These are phyloP conservation scores for Arrhopalites spinosus DNA, from an alignment of 2,888 invertebrate genomes.

Conservation along the genomic window DNA sequence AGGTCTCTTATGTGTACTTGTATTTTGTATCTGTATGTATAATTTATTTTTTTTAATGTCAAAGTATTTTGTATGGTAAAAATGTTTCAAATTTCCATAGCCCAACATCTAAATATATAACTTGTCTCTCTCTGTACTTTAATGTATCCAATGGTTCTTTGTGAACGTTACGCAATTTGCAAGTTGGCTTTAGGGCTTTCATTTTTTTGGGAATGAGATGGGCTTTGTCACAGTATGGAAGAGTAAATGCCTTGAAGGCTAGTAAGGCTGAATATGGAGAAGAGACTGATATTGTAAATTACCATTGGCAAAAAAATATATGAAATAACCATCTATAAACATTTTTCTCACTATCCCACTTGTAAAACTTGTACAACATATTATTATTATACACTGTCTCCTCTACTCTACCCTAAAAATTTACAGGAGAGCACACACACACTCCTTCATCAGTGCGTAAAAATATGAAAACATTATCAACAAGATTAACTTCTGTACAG, in stretches of 20 bases:
- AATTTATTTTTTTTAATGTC: conserved; percentile 6
- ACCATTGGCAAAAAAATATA: conserved; percentile 13
- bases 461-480: neutral
- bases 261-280: neutral
- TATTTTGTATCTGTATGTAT: no score
- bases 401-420: neutral
- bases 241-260: conserved; percentile 1
- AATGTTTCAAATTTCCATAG: neutral
- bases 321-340: no score
- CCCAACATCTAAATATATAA: neutral
- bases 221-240: neutral
- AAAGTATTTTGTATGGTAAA: neutral
- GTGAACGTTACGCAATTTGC: conserved; percentile 15
- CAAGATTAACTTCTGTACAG: no score
- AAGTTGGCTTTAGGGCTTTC: neutral
- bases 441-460: conserved; percentile 9
- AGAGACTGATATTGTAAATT: neutral
- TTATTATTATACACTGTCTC: neutral
- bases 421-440: neutral
- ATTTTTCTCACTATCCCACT: neutral
- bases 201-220: neutral
- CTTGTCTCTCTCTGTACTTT: neutral
- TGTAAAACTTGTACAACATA: neutral
- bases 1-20: no score
- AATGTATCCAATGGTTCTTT: neutral